Percentiles rank a stretch among this genome's conserved stretches.
Conservation (phyloP, 2,113 vertebrate species). For the Gymnobelideus leadbeateri region DNA sequence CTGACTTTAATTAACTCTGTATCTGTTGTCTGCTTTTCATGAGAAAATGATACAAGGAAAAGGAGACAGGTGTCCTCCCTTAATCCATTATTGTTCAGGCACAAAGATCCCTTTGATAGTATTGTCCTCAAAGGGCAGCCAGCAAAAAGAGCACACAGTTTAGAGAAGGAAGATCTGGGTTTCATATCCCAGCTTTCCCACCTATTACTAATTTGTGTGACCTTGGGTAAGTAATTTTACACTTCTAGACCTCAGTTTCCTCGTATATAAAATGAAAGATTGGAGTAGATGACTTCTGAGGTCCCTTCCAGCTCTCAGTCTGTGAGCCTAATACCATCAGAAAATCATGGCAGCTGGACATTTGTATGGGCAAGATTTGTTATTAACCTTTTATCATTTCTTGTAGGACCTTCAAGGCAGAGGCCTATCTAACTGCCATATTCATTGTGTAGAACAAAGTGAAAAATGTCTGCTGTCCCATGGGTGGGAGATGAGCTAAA, state of each 20-base stretch:
- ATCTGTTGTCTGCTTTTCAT: background rate
- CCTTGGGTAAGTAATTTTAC: background rate
- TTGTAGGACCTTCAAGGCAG: background rate
- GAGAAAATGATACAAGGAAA: constrained; percentile 7
- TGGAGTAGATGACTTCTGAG: background rate
- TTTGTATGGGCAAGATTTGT: background rate
- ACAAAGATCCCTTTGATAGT: constrained; percentile 34
- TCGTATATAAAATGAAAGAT: background rate
- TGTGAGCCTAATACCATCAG: background rate
- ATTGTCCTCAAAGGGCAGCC: constrained; percentile 9
- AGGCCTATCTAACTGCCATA: background rate
- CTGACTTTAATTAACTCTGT: constrained; percentile 58
- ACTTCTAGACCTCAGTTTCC: background rate
- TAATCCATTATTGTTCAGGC: constrained; percentile 27
- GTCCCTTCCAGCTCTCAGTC: background rate
- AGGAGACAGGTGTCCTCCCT: background rate
- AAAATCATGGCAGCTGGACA: background rate
- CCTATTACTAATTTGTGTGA: background rate
- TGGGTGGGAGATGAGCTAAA: background rate
- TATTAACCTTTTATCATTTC: background rate
- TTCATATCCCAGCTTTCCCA: background rate
- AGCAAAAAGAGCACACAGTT: background rate
- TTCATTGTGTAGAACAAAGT: background rate
- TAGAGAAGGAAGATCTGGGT: background rate
- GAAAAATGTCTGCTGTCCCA: background rate